Conservation (phyloP, 2,797 vertebrate genomes). For the Myotis daubentonii region DNA sequence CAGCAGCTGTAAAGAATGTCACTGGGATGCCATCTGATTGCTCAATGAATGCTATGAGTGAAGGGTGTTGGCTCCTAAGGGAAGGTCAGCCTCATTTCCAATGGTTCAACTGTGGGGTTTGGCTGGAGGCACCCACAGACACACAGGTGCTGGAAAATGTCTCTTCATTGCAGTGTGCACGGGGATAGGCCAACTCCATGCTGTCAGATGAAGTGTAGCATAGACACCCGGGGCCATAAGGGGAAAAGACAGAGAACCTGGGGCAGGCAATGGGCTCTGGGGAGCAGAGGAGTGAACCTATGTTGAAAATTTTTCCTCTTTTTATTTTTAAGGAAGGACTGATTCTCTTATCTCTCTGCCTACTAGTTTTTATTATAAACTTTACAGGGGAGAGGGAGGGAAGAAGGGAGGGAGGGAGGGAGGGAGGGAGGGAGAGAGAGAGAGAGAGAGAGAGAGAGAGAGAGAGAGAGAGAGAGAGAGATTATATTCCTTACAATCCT, state of each 20-base stretch:
- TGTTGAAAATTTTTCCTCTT: neutral
- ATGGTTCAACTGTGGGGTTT: slow-evolving; percentile 86
- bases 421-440: neutral
- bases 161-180: slow-evolving; percentile 76
- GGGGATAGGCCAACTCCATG: slow-evolving; percentile 56
- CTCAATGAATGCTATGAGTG: slow-evolving; percentile 85
- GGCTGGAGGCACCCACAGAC: slow-evolving; percentile 82
- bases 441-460: neutral
- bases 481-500: neutral
- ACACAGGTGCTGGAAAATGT: slow-evolving; percentile 84
- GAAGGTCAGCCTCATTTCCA: slow-evolving; percentile 88
- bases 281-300: neutral
- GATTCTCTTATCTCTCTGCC: neutral
- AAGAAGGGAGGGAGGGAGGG: neutral
- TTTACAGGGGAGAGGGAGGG: neutral
- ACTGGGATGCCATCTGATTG: slow-evolving; percentile 85
- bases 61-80: slow-evolving; percentile 83
- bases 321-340: neutral
- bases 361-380: neutral
- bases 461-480: no score
- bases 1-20: slow-evolving; percentile 88
- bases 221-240: slow-evolving; percentile 28
- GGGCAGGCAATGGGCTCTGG: neutral
- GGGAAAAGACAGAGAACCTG: slow-evolving; percentile 45
- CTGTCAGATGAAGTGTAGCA: slow-evolving; percentile 76